phyloP scores from a whole-genome alignment of 2,888 invertebrate species.

The Agrochola litura region DNA sequence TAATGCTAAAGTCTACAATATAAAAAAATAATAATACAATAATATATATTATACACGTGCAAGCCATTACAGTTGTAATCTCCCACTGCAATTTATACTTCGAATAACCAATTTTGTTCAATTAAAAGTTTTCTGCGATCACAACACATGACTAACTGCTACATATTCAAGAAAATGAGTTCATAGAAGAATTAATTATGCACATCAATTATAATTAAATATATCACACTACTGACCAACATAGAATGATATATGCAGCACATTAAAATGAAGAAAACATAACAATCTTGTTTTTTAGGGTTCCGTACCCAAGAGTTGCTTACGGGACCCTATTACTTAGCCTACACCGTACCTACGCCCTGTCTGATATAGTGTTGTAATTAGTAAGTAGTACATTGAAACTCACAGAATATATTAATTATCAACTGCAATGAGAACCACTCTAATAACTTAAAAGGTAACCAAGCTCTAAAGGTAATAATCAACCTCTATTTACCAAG shows the following conservation, averaged over 20 bases:
- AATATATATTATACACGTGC: conserved; percentile 40
- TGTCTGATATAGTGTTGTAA: not conserved
- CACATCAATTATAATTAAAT: conserved; percentile 46
- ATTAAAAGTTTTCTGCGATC: conserved; percentile 61
- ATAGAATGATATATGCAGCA: conserved; percentile 25
- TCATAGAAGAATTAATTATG: conserved; percentile 41
- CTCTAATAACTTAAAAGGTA: no score
- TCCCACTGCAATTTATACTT: conserved; percentile 28
- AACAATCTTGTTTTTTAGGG: conserved; percentile 17
- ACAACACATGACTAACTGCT: conserved; percentile 54
- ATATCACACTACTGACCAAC: conserved; percentile 39
- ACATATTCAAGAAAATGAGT: conserved; percentile 60
- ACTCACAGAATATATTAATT: not conserved
- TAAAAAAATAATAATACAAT: conserved; percentile 21
- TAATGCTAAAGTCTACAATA: not conserved
- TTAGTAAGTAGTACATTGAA: not conserved
- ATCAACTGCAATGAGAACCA: not conserved
- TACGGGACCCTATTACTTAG: not conserved
- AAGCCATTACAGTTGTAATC: conserved; percentile 27
- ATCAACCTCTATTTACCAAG: no score
- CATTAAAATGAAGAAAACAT: conserved; percentile 22
- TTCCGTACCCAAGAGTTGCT: not conserved
- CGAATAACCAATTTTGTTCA: conserved; percentile 53
- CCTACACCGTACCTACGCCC: not conserved
- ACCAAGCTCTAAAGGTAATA: no score